Percentiles rank a stretch among this genome's conserved stretches.
These are phyloP conservation scores for Seira ritae DNA, from an alignment of 2,888 invertebrate genomes.

Conservation along the genomic window DNA sequence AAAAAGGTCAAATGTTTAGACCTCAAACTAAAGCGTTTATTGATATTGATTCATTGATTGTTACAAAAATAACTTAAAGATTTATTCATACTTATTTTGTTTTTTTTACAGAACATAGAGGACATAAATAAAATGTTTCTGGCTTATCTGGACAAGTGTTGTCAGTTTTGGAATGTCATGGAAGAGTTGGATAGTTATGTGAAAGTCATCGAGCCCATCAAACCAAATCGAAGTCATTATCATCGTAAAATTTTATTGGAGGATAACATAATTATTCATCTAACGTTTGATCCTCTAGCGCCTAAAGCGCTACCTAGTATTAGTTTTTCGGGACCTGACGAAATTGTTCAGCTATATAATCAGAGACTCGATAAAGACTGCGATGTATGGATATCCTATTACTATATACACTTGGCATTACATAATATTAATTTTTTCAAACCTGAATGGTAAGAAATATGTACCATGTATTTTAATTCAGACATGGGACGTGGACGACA, in stretches of 20 bases:
- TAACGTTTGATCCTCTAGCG: conserved; percentile 75
- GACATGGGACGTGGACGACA: conserved; percentile 75
- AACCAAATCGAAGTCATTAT: conserved; percentile 75
- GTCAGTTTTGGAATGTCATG: conserved; percentile 75
- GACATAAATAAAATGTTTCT: conserved; percentile 49
- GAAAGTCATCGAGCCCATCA: conserved; percentile 76
- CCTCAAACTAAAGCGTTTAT: neutral
- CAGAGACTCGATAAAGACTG: conserved; percentile 75
- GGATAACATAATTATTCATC: conserved; percentile 73
- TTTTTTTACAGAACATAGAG: conserved; percentile 49
- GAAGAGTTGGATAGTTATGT: conserved; percentile 76
- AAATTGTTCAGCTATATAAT: conserved; percentile 74
- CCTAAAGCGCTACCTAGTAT: conserved; percentile 75
- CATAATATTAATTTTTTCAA: neutral
- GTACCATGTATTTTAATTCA: conserved; percentile 17
- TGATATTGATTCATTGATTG: no score
- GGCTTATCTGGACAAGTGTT: conserved; percentile 43
- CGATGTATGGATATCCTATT: conserved; percentile 65
- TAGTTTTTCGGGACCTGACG: conserved; percentile 76
- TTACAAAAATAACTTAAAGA: neutral
- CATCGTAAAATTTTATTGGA: conserved; percentile 75
- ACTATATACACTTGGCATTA: neutral
- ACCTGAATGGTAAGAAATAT: no score
- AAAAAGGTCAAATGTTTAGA: no score
- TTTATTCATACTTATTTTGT: conserved; percentile 15